Evolutionary conservation across 2,797 vertebrate species (phyloP).

Genomic region (Hydrocynus forskahlii): DNA sequence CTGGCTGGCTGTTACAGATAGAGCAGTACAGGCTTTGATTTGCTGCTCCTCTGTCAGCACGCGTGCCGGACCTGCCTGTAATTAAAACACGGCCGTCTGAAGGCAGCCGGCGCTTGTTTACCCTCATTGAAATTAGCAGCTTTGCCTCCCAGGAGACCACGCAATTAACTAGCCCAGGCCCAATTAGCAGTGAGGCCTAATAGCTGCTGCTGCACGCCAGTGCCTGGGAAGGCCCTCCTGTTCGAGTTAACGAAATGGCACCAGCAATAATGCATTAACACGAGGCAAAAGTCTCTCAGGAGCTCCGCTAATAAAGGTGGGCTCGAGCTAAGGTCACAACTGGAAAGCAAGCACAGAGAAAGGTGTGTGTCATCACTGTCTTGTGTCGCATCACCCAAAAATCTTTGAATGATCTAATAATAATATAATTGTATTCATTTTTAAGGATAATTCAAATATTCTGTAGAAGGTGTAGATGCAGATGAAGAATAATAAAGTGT

Average conservation of each 20-base stretch:
- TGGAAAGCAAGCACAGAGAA: too few species aligned
- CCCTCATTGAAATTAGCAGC: slow-evolving; percentile 56
- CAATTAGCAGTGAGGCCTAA: slow-evolving; percentile 29
- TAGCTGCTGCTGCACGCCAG: background rate
- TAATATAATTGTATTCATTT: too few species aligned
- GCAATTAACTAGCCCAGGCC: slow-evolving; percentile 30
- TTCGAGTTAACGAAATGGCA: background rate
- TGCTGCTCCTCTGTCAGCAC: slow-evolving; percentile 38
- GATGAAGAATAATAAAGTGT: too few species aligned
- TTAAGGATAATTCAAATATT: too few species aligned
- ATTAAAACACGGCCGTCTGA: slow-evolving; percentile 51
- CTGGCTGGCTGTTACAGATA: slow-evolving; percentile 31
- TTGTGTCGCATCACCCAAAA: too few species aligned
- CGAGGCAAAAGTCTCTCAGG: background rate
- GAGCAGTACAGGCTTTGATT: slow-evolving; percentile 45
- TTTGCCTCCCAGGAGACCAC: slow-evolving; percentile 35
- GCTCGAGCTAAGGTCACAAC: background rate
- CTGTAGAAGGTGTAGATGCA: too few species aligned
- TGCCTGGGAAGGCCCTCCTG: background rate
- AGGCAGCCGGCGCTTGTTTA: slow-evolving; percentile 47
- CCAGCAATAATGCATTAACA: background rate
- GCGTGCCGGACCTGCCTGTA: slow-evolving; percentile 48
- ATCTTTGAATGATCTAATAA: too few species aligned
- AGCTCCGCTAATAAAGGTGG: background rate
- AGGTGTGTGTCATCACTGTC: too few species aligned